These are phyloP conservation scores for Ptilodon capucinus DNA, from an alignment of 2,888 invertebrate genomes.

Conservation along the genomic window DNA sequence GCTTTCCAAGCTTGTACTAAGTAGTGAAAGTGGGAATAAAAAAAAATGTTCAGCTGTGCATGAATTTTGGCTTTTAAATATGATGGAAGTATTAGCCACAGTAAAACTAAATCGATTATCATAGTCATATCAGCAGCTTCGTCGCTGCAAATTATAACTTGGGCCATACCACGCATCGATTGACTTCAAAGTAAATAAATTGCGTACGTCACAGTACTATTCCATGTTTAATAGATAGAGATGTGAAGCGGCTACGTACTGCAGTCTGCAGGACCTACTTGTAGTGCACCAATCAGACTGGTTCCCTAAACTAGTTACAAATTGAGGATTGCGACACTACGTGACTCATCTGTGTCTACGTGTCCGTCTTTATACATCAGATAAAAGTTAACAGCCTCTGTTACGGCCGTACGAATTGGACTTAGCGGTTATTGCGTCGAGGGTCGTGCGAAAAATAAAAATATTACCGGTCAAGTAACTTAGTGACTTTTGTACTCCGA, in stretches of 20 bases:
- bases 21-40: too few species aligned
- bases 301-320: conserved; percentile 14
- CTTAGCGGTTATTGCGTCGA: conserved; percentile 2
- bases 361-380: conserved; percentile 7
- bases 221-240: conserved; percentile 11
- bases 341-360: conserved; percentile 6
- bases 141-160: background rate
- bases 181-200: background rate
- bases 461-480: conserved; percentile 7
- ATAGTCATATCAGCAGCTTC: background rate
- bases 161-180: background rate
- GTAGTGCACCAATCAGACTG: conserved; percentile 20
- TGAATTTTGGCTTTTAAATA: too few species aligned
- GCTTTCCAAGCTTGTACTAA: too few species aligned
- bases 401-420: conserved; percentile 13
- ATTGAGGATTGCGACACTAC: conserved; percentile 5
- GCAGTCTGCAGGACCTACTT: conserved; percentile 1
- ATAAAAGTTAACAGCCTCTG: conserved; percentile 13
- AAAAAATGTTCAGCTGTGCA: too few species aligned
- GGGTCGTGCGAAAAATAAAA: conserved; percentile 25
- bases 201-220: conserved; percentile 10
- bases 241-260: background rate
- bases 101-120: too few species aligned
- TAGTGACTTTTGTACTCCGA: background rate
- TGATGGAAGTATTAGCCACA: too few species aligned